These are phyloP conservation scores for Toxotes jaculatrix DNA, from an alignment of 2,113 vertebrate species.

Conservation along the genomic window DNA sequence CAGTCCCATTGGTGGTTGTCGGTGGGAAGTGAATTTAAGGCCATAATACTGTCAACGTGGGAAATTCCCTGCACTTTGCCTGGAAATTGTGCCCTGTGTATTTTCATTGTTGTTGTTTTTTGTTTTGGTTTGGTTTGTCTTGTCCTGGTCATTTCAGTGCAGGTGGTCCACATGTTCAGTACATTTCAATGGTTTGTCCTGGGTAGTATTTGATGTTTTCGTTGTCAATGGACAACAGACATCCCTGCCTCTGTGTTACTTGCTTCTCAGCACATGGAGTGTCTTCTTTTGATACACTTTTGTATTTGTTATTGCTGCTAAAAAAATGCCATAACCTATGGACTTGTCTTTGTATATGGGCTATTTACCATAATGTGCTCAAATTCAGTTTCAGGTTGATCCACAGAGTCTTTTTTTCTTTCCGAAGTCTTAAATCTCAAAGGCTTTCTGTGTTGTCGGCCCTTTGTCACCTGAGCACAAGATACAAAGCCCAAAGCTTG, in stretches of 20 bases:
- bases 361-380: constrained; percentile 53
- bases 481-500: constrained; percentile 69
- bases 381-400: constrained; percentile 32
- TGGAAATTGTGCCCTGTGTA: constrained; percentile 68
- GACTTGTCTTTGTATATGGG: constrained; percentile 54
- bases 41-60: constrained; percentile 67
- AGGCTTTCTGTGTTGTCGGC: constrained; percentile 22
- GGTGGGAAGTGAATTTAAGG: constrained; percentile 60
- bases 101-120: constrained; percentile 35
- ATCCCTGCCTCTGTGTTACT: constrained; percentile 54
- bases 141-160: constrained; percentile 58
- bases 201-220: constrained; percentile 26
- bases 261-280: constrained; percentile 61
- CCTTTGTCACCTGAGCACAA: constrained; percentile 58
- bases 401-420: constrained; percentile 24
- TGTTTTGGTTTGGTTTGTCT: constrained; percentile 1
- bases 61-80: constrained; percentile 71
- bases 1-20: constrained; percentile 17
- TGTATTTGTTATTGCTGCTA: constrained; percentile 79
- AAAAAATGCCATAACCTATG: constrained; percentile 67
- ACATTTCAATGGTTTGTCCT: constrained; percentile 72
- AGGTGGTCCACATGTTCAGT: constrained; percentile 60
- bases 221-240: constrained; percentile 12
- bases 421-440: constrained; percentile 1
- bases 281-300: constrained; percentile 73